These are phyloP conservation scores for Ichneumoninae sp. DNA, from an alignment of 2,888 invertebrate genomes.

Conservation along the genomic window DNA sequence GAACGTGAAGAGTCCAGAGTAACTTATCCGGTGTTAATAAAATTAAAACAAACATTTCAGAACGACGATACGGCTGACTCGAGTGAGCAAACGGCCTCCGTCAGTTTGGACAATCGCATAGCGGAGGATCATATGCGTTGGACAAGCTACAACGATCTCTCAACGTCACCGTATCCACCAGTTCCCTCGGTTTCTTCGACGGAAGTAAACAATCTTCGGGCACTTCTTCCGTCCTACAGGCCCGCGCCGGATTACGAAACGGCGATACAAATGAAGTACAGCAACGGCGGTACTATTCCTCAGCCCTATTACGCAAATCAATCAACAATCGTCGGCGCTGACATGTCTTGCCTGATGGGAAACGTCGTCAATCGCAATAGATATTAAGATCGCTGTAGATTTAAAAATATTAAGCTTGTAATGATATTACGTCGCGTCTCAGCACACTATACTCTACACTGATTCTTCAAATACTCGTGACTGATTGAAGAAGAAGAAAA, in stretches of 20 bases:
- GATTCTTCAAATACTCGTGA: background rate
- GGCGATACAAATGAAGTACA: conserved; percentile 93
- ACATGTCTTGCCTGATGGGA: conserved; percentile 80
- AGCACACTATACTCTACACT: background rate
- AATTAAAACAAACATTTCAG: conserved; percentile 66
- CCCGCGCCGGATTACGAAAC: conserved; percentile 98
- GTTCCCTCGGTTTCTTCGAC: conserved; percentile 81
- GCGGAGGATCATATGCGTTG: conserved; percentile 80
- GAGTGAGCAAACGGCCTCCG: conserved; percentile 79
- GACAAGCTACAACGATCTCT: conserved; percentile 83
- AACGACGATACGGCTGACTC: conserved; percentile 81
- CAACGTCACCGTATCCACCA: conserved; percentile 80
- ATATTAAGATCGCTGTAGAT: conserved; percentile 73
- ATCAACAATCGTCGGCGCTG: conserved; percentile 81
- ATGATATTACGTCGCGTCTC: background rate
- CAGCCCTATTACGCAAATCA: conserved; percentile 82
- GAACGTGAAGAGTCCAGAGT: no score
- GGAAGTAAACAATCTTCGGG: conserved; percentile 87
- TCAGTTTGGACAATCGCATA: conserved; percentile 79
- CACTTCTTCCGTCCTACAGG: conserved; percentile 93
- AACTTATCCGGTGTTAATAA: background rate
- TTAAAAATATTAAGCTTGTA: conserved; percentile 8
- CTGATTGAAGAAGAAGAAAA: background rate
- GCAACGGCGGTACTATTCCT: conserved; percentile 77
- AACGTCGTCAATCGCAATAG: conserved; percentile 80